Evolutionary conservation across 2,888 invertebrate species (phyloP).

Genomic region (Polydrusus cervinus): DNA sequence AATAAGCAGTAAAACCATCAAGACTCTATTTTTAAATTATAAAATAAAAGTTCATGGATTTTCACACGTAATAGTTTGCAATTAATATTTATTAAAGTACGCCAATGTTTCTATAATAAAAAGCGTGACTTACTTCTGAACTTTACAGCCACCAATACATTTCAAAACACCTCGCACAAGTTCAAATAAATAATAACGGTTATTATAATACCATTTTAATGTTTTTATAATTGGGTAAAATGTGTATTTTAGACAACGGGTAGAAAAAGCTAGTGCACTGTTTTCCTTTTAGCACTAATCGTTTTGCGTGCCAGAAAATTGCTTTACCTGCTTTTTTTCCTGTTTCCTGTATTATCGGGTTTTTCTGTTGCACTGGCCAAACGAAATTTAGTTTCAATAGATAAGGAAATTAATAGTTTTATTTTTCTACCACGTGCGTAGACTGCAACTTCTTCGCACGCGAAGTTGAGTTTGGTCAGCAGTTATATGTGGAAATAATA

Average conservation of each 20-base stretch:
- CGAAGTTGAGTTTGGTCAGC: too few species aligned
- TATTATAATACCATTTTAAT: slow-evolving; percentile 60
- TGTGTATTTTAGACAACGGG: slow-evolving; percentile 56
- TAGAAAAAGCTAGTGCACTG: slow-evolving; percentile 54
- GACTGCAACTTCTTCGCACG: too few species aligned
- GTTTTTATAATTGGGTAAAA: slow-evolving; percentile 61
- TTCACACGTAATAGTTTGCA: too few species aligned
- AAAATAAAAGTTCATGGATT: too few species aligned
- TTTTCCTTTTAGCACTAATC: slow-evolving; percentile 57
- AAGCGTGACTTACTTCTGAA: slow-evolving; percentile 60
- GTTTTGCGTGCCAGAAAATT: slow-evolving; percentile 56
- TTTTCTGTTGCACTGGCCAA: slow-evolving; percentile 41
- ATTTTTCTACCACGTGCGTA: too few species aligned
- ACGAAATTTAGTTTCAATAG: slow-evolving; percentile 7
- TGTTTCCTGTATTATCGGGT: slow-evolving; percentile 57
- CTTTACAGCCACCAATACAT: slow-evolving; percentile 33
- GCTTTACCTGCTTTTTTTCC: slow-evolving; percentile 24
- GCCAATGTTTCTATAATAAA: slow-evolving; percentile 15
- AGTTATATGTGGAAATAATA: too few species aligned
- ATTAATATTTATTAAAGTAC: background rate
- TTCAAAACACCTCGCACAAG: slow-evolving; percentile 29
- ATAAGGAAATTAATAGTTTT: too few species aligned
- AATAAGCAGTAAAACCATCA: too few species aligned
- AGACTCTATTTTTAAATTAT: too few species aligned
- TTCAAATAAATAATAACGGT: slow-evolving; percentile 51